Percentiles rank a stretch among this genome's conserved stretches.
phyloP scores from a whole-genome alignment of 2,888 invertebrate genomes.

The Vannuccia rotundouncinata region DNA sequence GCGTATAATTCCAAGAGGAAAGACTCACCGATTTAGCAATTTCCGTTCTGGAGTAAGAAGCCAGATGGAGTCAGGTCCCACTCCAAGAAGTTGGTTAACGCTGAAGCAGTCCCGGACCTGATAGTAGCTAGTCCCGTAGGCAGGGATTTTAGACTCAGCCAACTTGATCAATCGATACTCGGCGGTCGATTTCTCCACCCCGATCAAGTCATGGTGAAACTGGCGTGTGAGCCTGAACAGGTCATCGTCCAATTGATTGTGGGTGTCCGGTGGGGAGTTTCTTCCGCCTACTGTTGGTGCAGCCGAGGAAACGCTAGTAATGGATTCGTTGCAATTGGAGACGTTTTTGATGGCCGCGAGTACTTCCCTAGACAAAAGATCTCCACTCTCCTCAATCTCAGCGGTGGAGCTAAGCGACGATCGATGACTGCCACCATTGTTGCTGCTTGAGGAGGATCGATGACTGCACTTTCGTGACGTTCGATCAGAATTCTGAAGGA shows the following conservation, averaged over 20 bases:
- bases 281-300: not conserved
- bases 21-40: constrained; percentile 44
- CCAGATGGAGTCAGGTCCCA: constrained; percentile 72
- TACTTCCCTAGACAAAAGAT: not conserved
- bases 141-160: constrained; percentile 67
- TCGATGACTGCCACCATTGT: not conserved
- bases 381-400: not conserved
- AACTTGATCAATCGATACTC: constrained; percentile 76
- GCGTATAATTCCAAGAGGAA: too few species aligned
- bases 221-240: constrained; percentile 40
- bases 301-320: not conserved
- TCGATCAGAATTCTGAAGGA: too few species aligned
- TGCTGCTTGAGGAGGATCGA: not conserved
- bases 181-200: constrained; percentile 70
- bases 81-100: constrained; percentile 62
- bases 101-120: constrained; percentile 59
- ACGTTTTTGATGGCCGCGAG: not conserved
- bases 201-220: constrained; percentile 55
- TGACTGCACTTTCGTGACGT: not conserved
- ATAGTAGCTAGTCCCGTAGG: constrained; percentile 74
- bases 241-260: not conserved
- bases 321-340: not conserved
- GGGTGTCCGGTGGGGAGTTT: not conserved
- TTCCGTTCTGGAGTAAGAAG: constrained; percentile 44
- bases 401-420: not conserved